Evolutionary conservation across 2,888 invertebrate species (phyloP), one percentile per base, ranked within the genome.

Genomic region (Tenthredo notha): DNA sequence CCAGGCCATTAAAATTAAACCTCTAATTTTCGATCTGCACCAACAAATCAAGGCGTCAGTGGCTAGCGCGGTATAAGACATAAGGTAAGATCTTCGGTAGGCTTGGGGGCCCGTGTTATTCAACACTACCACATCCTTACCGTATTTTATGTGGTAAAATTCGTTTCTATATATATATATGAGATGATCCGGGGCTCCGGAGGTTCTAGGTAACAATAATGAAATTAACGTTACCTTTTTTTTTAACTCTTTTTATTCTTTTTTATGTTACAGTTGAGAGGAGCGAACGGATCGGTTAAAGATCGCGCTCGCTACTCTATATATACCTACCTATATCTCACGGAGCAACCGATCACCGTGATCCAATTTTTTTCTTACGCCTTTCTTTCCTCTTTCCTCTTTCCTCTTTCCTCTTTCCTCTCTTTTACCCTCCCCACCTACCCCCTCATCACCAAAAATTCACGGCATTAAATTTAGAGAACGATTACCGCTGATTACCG

Each of bases 1-100:
- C 72, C 86, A 74, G 85, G 54, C 86, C 87, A 84, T 86, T 87
- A 86, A 86, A 85, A 86, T 85, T 85, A 85, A 86, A 85, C 80
- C 85, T 72, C 85, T 74, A 86, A 87, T 86, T 87, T 86, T 85
- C 85, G 85, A 85, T 85, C 77, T 84, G 75, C 82, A 83, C 82
- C 82, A 83, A 83, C 82, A 83, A 83, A 83, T 83, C 82, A 83
- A 83, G 67, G 82, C 82, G 82, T 83, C 82, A 65, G 67, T 74
- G 40, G 21, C 74, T 47, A 25, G 33, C 75, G 50, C 33, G 33
- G 61, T 58, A 9, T 21, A 40, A 50, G 33, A 21, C 18, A 33
- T 50, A n/a, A 77, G 78, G 78, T 21, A 47, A 78, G 21, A 21
- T 40, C 37, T 58, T 78, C 29, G 72, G 43, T 21, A 43, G 33